A percentile compares a stretch with the other conserved stretches of the same genome.
phyloP scores from a whole-genome alignment of 2,797 vertebrate genomes.

The Mus spretus region DNA sequence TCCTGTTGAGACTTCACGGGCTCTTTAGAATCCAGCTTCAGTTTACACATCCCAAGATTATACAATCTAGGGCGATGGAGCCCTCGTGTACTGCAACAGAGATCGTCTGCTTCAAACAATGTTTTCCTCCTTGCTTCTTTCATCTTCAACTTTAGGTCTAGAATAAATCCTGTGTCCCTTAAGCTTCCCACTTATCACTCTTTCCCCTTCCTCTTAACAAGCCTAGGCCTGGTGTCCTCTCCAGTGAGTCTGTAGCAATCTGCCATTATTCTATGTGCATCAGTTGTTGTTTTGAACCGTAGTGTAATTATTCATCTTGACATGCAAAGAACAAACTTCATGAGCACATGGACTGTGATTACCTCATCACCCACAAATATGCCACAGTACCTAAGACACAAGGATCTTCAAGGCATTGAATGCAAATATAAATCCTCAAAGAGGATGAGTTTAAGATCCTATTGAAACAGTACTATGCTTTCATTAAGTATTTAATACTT shows the following conservation, averaged over 20 bases:
- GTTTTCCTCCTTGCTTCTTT: neutral
- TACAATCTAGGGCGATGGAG: neutral
- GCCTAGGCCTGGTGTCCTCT: neutral
- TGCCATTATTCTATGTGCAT: neutral
- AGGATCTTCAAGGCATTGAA: slow-evolving; percentile 9
- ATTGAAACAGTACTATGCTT: neutral
- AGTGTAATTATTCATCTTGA: slow-evolving; percentile 41
- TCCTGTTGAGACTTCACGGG: neutral
- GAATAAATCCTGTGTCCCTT: neutral
- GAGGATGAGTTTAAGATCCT: neutral
- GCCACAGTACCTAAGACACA: neutral
- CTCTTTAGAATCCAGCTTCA: neutral
- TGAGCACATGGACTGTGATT: neutral
- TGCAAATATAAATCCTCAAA: slow-evolving; percentile 28
- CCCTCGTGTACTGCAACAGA: neutral
- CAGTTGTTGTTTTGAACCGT: neutral
- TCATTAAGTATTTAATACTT: neutral
- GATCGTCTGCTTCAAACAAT: neutral
- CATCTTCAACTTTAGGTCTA: neutral
- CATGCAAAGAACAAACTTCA: slow-evolving; percentile 34
- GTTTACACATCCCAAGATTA: neutral
- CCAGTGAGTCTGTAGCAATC: neutral
- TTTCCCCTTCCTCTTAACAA: neutral
- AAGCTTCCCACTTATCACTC: neutral
- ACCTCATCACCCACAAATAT: slow-evolving; percentile 19